A percentile compares a stretch with the other conserved stretches of the same genome.
phyloP scores from a whole-genome alignment of 2,797 vertebrate species.

The Peromyscus aztecus region DNA sequence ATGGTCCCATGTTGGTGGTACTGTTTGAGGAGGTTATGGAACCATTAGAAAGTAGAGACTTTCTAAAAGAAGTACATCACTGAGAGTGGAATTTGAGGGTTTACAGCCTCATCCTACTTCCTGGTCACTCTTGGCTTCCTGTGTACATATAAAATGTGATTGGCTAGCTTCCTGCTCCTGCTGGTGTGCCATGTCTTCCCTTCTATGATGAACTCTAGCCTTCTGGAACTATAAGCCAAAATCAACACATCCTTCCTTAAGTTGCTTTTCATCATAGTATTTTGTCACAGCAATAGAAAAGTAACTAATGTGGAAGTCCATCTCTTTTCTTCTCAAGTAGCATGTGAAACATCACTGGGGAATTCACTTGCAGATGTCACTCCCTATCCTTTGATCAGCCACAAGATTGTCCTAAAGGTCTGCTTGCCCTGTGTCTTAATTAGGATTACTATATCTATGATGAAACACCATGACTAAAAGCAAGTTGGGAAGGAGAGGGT shows the following conservation, averaged over 20 bases:
- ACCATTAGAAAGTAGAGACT: neutral
- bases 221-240: neutral
- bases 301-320: neutral
- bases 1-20: neutral
- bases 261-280: neutral
- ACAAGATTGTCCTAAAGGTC: neutral
- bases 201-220: neutral
- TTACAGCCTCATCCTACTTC: neutral
- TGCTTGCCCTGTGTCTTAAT: neutral
- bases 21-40: neutral
- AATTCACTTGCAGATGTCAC: no score
- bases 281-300: neutral
- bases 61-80: neutral
- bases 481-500: neutral
- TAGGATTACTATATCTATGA: neutral
- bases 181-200: neutral
- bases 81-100: neutral
- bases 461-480: neutral
- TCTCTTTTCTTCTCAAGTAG: neutral
- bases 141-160: neutral
- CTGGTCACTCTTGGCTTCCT: neutral
- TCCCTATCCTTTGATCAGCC: neutral
- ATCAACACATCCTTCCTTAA: neutral
- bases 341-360: neutral
- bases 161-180: neutral